Evolutionary conservation across 92 coral and sea anemone species (phyloP).

Genomic region (Epizoanthus ramosus): DNA sequence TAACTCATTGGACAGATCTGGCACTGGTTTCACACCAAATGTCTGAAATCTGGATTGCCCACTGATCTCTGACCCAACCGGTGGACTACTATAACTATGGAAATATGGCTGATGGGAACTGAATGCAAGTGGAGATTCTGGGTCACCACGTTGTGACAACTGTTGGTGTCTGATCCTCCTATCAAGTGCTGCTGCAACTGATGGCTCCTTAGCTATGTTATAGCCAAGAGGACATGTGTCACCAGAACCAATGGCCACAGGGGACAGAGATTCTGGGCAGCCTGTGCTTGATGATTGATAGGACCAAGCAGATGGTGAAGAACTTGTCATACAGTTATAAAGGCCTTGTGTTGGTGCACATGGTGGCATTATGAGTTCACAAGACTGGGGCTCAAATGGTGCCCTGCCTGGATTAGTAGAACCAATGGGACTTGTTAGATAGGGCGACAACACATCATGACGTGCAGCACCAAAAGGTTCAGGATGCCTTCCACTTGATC

Average conservation of each 20-base stretch:
- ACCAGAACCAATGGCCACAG: background rate
- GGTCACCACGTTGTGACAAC: background rate
- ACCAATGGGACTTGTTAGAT: background rate
- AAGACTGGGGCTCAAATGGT: background rate
- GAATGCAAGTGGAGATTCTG: background rate
- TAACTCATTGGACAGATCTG: conserved; percentile 14
- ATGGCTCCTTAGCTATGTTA: conserved; percentile 27
- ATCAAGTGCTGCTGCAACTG: conserved; percentile 37
- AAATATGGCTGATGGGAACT: background rate
- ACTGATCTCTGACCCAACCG: background rate
- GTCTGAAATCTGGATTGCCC: background rate
- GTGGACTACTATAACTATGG: background rate
- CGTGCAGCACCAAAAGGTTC: background rate
- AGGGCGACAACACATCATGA: background rate
- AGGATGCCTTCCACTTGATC: background rate
- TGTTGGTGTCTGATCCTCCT: conserved; percentile 4
- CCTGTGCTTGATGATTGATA: background rate
- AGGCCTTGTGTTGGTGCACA: background rate
- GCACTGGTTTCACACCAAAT: conserved; percentile 20
- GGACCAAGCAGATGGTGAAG: conserved; percentile 15
- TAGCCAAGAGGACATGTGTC: background rate
- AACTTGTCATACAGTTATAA: background rate
- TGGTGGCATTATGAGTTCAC: background rate
- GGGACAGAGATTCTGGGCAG: background rate
- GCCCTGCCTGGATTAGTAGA: background rate